Percentiles rank a stretch among this genome's conserved stretches.
Evolutionary conservation across 2,888 invertebrate genomes (phyloP).

Genomic region (Portevinia maculata): DNA sequence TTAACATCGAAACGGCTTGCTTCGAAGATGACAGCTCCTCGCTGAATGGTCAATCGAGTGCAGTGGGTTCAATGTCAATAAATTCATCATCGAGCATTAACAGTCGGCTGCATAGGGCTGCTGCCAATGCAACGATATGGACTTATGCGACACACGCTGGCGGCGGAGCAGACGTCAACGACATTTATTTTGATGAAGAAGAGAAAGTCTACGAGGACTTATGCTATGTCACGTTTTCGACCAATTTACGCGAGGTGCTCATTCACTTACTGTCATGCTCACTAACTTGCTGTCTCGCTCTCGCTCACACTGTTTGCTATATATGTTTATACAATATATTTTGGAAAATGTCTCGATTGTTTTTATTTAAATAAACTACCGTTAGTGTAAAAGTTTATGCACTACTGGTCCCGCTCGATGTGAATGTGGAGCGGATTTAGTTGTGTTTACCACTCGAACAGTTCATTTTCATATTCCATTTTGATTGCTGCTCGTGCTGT

Average conservation of each 20-base stretch:
- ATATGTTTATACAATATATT: slow-evolving; percentile 9
- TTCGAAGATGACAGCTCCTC: slow-evolving; percentile 80
- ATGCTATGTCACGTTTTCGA: slow-evolving; percentile 92
- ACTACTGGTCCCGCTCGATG: slow-evolving; percentile 65
- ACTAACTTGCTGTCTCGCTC: slow-evolving; percentile 61
- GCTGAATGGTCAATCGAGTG: slow-evolving; percentile 80
- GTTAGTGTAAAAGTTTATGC: slow-evolving; percentile 18
- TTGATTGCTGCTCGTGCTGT: slow-evolving; percentile 55
- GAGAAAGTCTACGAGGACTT: slow-evolving; percentile 95
- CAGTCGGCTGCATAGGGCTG: slow-evolving; percentile 77
- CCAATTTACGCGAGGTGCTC: slow-evolving; percentile 87
- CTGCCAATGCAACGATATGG: slow-evolving; percentile 79
- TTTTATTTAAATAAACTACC: slow-evolving; percentile 1
- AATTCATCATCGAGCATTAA: slow-evolving; percentile 65
- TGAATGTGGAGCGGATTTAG: slow-evolving; percentile 25
- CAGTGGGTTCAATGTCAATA: slow-evolving; percentile 75
- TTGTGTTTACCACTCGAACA: slow-evolving; percentile 16
- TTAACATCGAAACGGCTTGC: slow-evolving; percentile 80
- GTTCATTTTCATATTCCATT: slow-evolving; percentile 36
- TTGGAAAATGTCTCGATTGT: slow-evolving; percentile 5
- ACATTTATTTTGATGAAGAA: slow-evolving; percentile 84
- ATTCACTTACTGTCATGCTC: slow-evolving; percentile 59
- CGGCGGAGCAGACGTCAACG: slow-evolving; percentile 80
- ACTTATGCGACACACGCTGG: slow-evolving; percentile 80
- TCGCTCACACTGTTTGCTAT: slow-evolving; percentile 45